phyloP scores from a whole-genome alignment of 2,888 invertebrate genomes.

The Pandemis cinnamomeana region DNA sequence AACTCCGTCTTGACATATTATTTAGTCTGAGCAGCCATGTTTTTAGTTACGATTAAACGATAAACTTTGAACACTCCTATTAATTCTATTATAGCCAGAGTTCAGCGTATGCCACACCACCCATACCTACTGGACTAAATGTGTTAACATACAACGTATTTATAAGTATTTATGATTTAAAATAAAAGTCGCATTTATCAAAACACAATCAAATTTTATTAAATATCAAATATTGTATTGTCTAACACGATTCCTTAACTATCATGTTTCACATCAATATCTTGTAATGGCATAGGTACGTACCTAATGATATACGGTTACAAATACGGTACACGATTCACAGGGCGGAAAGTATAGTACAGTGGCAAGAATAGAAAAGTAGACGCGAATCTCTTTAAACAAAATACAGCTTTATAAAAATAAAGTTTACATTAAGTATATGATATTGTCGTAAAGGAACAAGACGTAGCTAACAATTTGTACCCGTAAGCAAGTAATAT shows the following conservation, averaged over 20 bases:
- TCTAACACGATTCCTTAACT: constrained; percentile 84
- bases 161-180: constrained; percentile 7
- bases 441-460: constrained; percentile 75
- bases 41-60: no score
- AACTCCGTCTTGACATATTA: no score
- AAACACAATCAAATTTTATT: constrained; percentile 85
- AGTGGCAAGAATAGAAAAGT: constrained; percentile 49
- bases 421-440: constrained; percentile 36
- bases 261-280: constrained; percentile 83
- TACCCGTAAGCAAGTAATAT: constrained; percentile 47
- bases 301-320: constrained; percentile 67
- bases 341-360: constrained; percentile 65
- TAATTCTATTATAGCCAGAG: no score
- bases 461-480: constrained; percentile 62
- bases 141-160: no score
- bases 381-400: constrained; percentile 37
- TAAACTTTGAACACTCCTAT: no score
- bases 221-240: constrained; percentile 85
- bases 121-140: no score
- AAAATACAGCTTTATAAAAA: constrained; percentile 40
- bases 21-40: no score
- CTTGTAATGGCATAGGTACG: constrained; percentile 66
- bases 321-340: constrained; percentile 62
- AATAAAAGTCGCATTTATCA: constrained; percentile 68
- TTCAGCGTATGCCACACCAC: no score